A percentile compares a stretch with the other conserved stretches of the same genome.
phyloP scores from a whole-genome alignment of 2,888 invertebrate species.

The Phytoseiulus persimilis region DNA sequence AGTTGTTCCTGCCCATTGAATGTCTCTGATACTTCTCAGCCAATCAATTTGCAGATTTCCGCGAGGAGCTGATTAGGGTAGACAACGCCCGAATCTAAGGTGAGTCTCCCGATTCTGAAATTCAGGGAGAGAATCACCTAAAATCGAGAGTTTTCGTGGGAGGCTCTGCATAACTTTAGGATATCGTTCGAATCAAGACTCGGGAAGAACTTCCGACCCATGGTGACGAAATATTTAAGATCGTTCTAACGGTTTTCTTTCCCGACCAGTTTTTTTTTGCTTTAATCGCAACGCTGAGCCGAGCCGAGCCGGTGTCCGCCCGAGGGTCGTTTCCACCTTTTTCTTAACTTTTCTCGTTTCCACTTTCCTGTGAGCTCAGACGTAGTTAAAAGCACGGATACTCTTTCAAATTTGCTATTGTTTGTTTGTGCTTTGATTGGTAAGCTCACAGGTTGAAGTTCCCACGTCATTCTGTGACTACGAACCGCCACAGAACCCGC shows the following conservation, averaged over 20 bases:
- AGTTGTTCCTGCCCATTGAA: too few species aligned
- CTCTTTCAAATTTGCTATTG: background rate
- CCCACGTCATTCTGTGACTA: too few species aligned
- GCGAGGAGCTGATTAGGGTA: too few species aligned
- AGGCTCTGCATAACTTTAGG: background rate
- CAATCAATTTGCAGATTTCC: too few species aligned
- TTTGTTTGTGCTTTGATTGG: background rate
- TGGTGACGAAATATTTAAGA: background rate
- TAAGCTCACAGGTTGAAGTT: background rate
- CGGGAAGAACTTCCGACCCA: background rate
- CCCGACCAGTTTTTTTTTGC: background rate
- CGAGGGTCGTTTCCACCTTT: background rate
- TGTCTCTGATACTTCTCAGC: too few species aligned
- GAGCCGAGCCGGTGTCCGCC: background rate
- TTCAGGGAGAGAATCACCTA: background rate
- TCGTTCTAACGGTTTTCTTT: background rate
- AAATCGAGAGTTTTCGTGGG: background rate
- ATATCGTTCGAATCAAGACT: background rate
- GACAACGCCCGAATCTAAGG: background rate
- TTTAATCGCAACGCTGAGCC: background rate
- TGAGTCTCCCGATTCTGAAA: background rate
- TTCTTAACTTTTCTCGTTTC: background rate
- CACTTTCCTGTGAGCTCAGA: background rate
- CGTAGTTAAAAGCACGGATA: background rate
- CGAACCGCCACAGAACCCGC: background rate